phyloP scores from a whole-genome alignment of 2,888 invertebrate species.

The Spodoptera exigua region DNA sequence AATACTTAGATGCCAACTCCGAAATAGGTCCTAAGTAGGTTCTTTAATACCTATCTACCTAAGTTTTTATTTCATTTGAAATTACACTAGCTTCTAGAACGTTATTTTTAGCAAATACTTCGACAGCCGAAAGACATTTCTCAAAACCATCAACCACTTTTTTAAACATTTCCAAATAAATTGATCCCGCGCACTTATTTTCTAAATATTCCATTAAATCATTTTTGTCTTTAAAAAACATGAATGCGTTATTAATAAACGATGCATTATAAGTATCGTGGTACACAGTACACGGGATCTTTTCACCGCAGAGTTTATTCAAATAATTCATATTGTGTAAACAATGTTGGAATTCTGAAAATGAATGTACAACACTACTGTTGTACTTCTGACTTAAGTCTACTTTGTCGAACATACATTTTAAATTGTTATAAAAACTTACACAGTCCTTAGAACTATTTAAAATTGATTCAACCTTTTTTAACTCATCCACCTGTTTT shows the following conservation, averaged over 20 bases:
- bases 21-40: no score
- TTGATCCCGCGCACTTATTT: conserved; percentile 13
- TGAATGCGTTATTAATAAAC: conserved; percentile 61
- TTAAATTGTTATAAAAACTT: conserved; percentile 31
- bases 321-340: conserved; percentile 68
- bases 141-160: conserved; percentile 40
- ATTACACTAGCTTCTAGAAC: no score
- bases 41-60: no score
- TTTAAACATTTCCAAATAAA: conserved; percentile 25
- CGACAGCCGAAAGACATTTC: conserved; percentile 25
- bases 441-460: not conserved
- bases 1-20: no score
- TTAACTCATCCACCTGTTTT: not conserved
- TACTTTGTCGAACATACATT: conserved; percentile 38
- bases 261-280: conserved; percentile 60
- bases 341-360: conserved; percentile 68
- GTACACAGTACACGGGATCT: conserved; percentile 52
- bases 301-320: conserved; percentile 60
- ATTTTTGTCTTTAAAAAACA: conserved; percentile 36
- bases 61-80: no score
- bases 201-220: conserved; percentile 39
- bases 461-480: conserved; percentile 1
- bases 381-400: conserved; percentile 13
- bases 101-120: not conserved
- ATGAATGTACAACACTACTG: conserved; percentile 51